phyloP scores from a whole-genome alignment of 1,140 invertebrate genomes.

The Drosophila carrolli region DNA sequence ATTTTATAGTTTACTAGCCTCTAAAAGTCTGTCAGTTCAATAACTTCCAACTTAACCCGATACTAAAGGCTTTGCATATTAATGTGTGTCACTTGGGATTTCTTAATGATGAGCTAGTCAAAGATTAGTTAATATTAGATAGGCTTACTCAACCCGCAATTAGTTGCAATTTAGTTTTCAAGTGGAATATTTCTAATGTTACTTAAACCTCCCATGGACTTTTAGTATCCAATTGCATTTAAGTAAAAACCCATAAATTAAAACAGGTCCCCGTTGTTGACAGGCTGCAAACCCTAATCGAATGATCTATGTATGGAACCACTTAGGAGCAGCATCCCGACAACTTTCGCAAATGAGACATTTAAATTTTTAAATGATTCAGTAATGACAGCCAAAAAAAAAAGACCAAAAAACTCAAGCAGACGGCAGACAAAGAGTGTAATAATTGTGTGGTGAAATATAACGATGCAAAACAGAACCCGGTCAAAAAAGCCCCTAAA shows the following conservation, averaged over 20 bases:
- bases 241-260: conserved; percentile 22
- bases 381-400: conserved; percentile 28
- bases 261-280: conserved; percentile 32
- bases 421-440: conserved; percentile 32
- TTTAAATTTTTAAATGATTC: conserved; percentile 50
- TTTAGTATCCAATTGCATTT: conserved; percentile 7
- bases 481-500: conserved; percentile 47
- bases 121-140: background rate
- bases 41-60: no score
- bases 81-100: background rate
- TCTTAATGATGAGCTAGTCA: background rate
- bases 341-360: conserved; percentile 54
- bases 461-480: conserved; percentile 28
- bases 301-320: conserved; percentile 46
- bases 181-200: conserved; percentile 3
- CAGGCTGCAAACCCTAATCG: conserved; percentile 9
- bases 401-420: conserved; percentile 1
- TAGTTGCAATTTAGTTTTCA: background rate
- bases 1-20: background rate
- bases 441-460: conserved; percentile 46
- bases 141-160: background rate
- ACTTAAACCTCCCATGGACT: background rate
- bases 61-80: background rate
- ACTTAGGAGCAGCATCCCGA: conserved; percentile 37
- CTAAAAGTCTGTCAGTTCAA: background rate